A percentile compares a stretch with the other conserved stretches of the same genome.
phyloP scores from a whole-genome alignment of 2,797 vertebrate genomes.

The Rhinella marina region DNA sequence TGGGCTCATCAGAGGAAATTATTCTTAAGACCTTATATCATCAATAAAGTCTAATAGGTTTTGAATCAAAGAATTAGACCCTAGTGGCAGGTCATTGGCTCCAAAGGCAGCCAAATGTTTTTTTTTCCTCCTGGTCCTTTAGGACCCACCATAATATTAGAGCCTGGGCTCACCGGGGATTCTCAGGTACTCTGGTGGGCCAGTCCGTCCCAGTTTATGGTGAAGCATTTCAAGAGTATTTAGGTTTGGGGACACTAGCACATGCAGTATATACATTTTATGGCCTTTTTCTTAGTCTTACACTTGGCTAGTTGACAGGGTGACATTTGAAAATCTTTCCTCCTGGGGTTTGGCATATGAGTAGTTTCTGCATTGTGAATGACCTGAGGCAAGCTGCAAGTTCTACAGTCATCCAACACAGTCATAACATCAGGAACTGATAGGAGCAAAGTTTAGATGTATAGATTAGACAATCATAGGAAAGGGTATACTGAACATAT shows the following conservation, averaged over 20 bases:
- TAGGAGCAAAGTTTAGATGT: neutral
- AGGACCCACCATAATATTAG: too few relatives aligned
- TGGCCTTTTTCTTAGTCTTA: slow-evolving; percentile 3
- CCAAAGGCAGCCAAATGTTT: too few relatives aligned
- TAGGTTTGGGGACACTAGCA: neutral
- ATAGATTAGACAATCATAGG: neutral
- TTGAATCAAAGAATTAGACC: too few relatives aligned
- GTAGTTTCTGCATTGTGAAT: slow-evolving; percentile 14
- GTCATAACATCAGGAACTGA: neutral
- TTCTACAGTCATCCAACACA: neutral
- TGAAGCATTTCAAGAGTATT: neutral
- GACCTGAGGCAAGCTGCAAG: neutral
- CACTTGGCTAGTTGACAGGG: slow-evolving; percentile 7
- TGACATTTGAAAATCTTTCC: slow-evolving; percentile 12
- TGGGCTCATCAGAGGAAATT: too few relatives aligned
- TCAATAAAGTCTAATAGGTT: too few relatives aligned
- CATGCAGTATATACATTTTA: neutral
- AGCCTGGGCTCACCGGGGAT: too few relatives aligned
- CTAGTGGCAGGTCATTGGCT: too few relatives aligned
- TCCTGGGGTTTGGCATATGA: slow-evolving; percentile 26
- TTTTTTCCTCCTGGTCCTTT: too few relatives aligned
- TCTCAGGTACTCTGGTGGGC: too few relatives aligned
- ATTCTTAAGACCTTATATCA: too few relatives aligned
- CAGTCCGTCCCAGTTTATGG: neutral
- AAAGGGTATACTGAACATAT: neutral